Base-by-base conservation (phyloP, 2,888 invertebrate species). In the Clunio marinus region DNA sequence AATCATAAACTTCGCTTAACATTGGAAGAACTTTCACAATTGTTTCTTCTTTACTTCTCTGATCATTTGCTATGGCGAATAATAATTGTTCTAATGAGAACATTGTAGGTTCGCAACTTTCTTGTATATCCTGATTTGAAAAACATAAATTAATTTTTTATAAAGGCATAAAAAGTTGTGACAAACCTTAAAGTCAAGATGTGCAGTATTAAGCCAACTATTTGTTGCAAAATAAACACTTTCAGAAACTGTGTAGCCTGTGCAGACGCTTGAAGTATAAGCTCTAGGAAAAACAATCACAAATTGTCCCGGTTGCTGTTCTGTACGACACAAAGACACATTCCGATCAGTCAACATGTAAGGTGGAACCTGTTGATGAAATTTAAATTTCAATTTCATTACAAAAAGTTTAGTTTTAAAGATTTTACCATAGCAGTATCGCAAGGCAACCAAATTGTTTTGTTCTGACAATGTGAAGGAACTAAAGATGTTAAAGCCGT, bases 211-310 rank as follows among this genome's bases (percentile, higher is more conserved):
- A 0, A 96, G 80, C 93, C 94, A 96, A 0, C 85, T 83, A 1
- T 85, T 81, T 5, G 89, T 86, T 0, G 94, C 95, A 74, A 93
- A 96, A 76, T 94, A 96, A 0, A 94, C 93, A 74, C 94, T 94
- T 76, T 97, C 96, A 0, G 94, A 91, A 0, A 94, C 87, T 0
- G 89, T 87, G 75, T 91, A 94, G 0, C 96, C 96, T 0, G 93
- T 91, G 71, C 90, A 89, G 70, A 96, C 84, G 46, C 91, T 92
- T 0, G 92, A 90, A 0, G 94, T 93, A 75, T 91, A 95, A 0
- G 93, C 90, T 74, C 88, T 86, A 0, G 96, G 94, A 76, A 94
- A 93, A 1, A 96, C 91, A 0, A 96, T 83, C 25, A 96, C 86
- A 76, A 89, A 96, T 76, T 96, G 91, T 0, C 94, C 92, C 0